These are phyloP conservation scores for Dicaeum eximium DNA, from an alignment of 2,113 vertebrate species.

Conservation along the genomic window DNA sequence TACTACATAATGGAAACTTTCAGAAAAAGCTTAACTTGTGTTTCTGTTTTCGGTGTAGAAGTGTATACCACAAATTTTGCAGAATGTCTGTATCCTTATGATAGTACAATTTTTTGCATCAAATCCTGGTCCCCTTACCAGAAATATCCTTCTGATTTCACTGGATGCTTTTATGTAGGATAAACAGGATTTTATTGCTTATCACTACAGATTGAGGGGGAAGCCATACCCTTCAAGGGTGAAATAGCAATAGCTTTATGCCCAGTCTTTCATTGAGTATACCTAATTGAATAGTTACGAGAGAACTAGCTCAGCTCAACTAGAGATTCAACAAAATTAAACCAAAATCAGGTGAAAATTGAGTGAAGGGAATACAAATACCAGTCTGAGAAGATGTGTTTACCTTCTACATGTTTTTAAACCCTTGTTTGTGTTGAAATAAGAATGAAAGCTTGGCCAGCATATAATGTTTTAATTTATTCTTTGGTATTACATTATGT, in stretches of 20 bases:
- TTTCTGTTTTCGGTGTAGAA: background rate
- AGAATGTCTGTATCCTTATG: background rate
- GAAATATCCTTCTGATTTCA: background rate
- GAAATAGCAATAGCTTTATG: background rate
- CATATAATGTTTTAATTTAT: background rate
- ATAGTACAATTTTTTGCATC: background rate
- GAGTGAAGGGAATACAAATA: background rate
- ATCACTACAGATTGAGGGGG: background rate
- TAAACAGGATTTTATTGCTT: background rate
- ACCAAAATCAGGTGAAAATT: background rate
- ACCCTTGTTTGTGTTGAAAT: background rate
- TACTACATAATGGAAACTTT: background rate
- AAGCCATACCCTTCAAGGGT: background rate
- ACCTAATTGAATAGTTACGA: background rate
- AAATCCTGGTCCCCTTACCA: background rate
- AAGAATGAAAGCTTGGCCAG: background rate
- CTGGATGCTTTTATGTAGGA: background rate
- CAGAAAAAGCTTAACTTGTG: background rate
- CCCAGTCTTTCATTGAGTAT: background rate
- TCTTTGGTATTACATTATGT: background rate
- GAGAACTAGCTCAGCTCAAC: background rate
- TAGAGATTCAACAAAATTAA: background rate
- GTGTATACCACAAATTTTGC: background rate
- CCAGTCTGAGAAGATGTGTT: background rate
- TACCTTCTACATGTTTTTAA: background rate